Conservation (phyloP, 2,113 vertebrate genomes). For the Hemibagrus wyckioides region DNA sequence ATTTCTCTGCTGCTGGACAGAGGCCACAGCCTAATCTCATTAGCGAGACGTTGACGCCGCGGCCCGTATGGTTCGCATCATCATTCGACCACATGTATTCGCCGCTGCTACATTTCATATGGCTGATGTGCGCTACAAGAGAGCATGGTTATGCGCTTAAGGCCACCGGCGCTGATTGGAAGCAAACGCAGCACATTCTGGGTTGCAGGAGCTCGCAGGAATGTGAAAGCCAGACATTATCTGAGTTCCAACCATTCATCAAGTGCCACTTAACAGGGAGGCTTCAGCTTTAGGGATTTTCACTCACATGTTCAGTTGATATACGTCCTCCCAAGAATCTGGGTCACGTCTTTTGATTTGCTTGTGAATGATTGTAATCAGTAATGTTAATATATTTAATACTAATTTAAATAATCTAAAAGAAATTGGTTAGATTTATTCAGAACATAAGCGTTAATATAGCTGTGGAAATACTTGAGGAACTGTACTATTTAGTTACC, state of each 20-base stretch:
- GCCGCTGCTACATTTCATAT: slow-evolving; percentile 59
- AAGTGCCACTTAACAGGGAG: slow-evolving; percentile 3
- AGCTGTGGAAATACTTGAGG: background rate
- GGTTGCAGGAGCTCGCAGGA: background rate
- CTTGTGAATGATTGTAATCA: background rate
- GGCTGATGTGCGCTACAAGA: slow-evolving; percentile 44
- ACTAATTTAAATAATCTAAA: too few species aligned
- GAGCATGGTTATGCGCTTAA: slow-evolving; percentile 26
- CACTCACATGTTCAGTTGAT: background rate
- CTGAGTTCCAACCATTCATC: slow-evolving; percentile 1
- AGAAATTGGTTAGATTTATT: background rate
- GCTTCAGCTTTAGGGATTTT: background rate
- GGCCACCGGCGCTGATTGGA: slow-evolving; percentile 56
- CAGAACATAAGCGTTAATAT: background rate
- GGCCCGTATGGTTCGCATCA: slow-evolving; percentile 60
- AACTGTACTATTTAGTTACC: background rate
- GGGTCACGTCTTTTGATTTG: background rate
- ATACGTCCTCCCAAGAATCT: background rate
- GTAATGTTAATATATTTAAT: too few species aligned
- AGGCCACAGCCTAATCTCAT: slow-evolving; percentile 77
- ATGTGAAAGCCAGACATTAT: slow-evolving; percentile 29
- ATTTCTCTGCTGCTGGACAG: slow-evolving; percentile 59
- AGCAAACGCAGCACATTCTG: slow-evolving; percentile 62
- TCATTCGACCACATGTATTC: slow-evolving; percentile 54
- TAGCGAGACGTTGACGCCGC: slow-evolving; percentile 70